Percentiles rank a stretch among this genome's conserved stretches.
These are phyloP conservation scores for Apistogramma diplotaenia DNA, from an alignment of 2,113 vertebrate species.

Conservation along the genomic window DNA sequence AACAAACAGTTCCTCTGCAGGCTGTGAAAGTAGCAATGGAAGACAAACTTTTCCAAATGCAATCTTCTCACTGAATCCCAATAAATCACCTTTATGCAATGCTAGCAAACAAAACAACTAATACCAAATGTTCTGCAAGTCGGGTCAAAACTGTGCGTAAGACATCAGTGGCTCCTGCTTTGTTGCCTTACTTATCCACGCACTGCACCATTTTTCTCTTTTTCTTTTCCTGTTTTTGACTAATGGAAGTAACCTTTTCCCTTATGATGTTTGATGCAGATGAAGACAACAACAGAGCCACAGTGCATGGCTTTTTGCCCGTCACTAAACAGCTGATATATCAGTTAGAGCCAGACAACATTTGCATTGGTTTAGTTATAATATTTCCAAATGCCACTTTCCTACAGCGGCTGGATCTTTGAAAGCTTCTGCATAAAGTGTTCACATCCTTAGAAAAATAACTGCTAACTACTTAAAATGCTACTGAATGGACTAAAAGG, in stretches of 20 bases:
- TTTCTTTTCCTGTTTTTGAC: neutral
- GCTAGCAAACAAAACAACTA: neutral
- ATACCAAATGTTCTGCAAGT: neutral
- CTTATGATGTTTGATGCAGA: neutral
- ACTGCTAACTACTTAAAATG: neutral
- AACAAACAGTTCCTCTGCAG: constrained; percentile 18
- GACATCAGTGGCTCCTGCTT: neutral
- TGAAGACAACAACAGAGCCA: neutral
- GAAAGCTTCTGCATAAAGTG: neutral
- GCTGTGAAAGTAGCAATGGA: constrained; percentile 33
- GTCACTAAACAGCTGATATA: neutral
- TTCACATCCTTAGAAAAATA: neutral
- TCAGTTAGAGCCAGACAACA: neutral
- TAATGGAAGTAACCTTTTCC: neutral
- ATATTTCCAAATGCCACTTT: too few relatives aligned
- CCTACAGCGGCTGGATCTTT: too few relatives aligned
- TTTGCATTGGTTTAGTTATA: neutral
- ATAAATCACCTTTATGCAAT: neutral
- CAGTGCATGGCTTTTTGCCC: neutral
- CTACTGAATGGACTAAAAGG: neutral
- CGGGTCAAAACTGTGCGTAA: neutral
- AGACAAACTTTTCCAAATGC: neutral
- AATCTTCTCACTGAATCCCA: neutral
- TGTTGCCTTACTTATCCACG: neutral
- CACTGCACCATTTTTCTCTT: neutral